Conservation (phyloP, 1,140 invertebrate species). For the Diorhabda elongata region DNA sequence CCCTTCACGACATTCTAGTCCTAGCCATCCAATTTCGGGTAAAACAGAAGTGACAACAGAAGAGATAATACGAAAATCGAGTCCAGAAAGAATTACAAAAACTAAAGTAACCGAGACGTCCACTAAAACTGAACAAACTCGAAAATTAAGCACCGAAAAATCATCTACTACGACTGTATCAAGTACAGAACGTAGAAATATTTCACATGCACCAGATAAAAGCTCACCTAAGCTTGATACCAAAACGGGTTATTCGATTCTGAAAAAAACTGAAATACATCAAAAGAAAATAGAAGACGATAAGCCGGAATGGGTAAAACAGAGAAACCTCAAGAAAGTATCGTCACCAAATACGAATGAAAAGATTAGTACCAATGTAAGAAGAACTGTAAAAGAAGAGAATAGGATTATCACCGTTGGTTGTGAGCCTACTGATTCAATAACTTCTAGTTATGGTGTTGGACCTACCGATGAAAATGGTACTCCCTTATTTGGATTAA, state of each 20-base stretch:
- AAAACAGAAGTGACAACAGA: background rate
- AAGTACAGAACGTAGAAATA: constrained; percentile 13
- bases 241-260: background rate
- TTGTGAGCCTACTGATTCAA: constrained; percentile 54
- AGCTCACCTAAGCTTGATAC: constrained; percentile 19
- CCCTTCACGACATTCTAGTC: background rate
- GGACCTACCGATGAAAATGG: constrained; percentile 75
- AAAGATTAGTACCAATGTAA: constrained; percentile 19
- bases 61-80: background rate
- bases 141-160: background rate
- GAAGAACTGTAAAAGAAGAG: constrained; percentile 30
- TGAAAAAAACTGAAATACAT: constrained; percentile 33
- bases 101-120: constrained; percentile 4
- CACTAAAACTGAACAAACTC: background rate
- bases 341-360: constrained; percentile 28
- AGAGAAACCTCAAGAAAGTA: constrained; percentile 39
- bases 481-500: constrained; percentile 69
- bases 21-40: background rate
- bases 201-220: background rate
- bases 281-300: constrained; percentile 33
- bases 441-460: constrained; percentile 76
- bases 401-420: constrained; percentile 27
- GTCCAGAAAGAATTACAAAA: constrained; percentile 12
- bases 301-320: constrained; percentile 42
- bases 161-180: background rate